phyloP scores from a whole-genome alignment of 2,797 vertebrate species.

The Acanthurus tractus region DNA sequence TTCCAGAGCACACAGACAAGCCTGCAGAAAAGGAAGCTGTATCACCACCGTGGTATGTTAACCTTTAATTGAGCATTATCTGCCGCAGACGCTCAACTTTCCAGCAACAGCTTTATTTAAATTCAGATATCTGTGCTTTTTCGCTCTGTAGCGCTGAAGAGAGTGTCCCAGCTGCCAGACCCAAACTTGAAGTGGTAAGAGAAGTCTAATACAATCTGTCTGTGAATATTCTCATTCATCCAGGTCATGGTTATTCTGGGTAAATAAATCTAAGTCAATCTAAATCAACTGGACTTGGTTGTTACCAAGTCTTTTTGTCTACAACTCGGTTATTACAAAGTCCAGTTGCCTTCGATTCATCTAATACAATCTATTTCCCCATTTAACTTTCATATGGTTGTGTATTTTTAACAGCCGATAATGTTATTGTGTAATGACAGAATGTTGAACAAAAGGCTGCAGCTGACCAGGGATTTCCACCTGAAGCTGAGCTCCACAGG shows the following conservation, averaged over 20 bases:
- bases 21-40: slow-evolving; percentile 43
- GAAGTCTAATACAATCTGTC: not conserved
- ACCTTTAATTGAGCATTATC: not conserved
- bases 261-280: no score
- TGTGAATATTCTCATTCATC: no score
- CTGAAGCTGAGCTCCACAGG: slow-evolving; percentile 11
- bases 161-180: slow-evolving; percentile 10
- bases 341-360: no score
- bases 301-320: no score
- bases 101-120: not conserved
- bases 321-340: no score
- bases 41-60: slow-evolving; percentile 55
- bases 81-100: not conserved
- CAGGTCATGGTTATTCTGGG: no score
- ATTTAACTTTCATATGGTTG: not conserved
- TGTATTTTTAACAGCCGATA: not conserved
- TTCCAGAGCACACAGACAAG: slow-evolving; percentile 20
- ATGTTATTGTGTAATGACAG: slow-evolving; percentile 29
- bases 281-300: no score
- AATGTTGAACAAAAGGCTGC: slow-evolving; percentile 13
- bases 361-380: not conserved
- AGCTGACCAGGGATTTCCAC: not conserved
- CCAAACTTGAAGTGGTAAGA: slow-evolving; percentile 19
- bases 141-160: slow-evolving; percentile 51
- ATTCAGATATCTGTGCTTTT: slow-evolving; percentile 2